Base-by-base conservation (phyloP, 2,797 vertebrate species). In the Allobates femoralis region DNA sequence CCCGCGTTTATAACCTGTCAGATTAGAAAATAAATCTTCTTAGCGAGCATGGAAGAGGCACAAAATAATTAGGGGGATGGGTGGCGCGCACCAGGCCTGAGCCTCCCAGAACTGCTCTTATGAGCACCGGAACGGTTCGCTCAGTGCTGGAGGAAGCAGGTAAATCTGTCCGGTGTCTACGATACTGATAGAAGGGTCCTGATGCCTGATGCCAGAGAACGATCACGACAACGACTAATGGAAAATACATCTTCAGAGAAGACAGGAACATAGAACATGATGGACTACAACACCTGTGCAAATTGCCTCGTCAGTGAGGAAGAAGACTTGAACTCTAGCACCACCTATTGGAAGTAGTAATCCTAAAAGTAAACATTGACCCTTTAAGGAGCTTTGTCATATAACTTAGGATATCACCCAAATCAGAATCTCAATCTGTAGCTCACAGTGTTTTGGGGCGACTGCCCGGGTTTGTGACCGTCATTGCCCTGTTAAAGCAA, bases 1-100 rank as follows among this genome's bases (percentile, higher is more conserved):
- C 21, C 14, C 6, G 28, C 71, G 12, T 74, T 50, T 78, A 55
- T 56, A 78, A 78, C 51, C 50, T 55, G 51, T 28, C 74, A 76
- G 74, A 55, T 53, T 53, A 78, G 76, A 79, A 60, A 34, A 58
- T 79, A 77, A 77, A 79, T 79, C 28, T 79, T 56, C 76, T 58
- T 60, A 56, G 50, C 53, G 37, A 34, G 26, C 58, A 5, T 75
- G 7, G 30, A 79, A 79, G 77, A 26, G 15, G 77, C 77, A 41
- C 26, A 14, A 60, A 34, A 79, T 26, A 79, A 60, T 60, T 62
- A 62, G 30, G 23, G 32, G 56, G 62, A 18, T 23, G 56, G 74
- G 4, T 32, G 46, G 26, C 18, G 26, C 18, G n/a, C 26, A 55
- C 50, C 55, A 55, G 73, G 41, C n/a, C 50, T 8, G 46, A 28